phyloP scores from a whole-genome alignment of 2,888 invertebrate genomes.

The Phyllotreta striolata region DNA sequence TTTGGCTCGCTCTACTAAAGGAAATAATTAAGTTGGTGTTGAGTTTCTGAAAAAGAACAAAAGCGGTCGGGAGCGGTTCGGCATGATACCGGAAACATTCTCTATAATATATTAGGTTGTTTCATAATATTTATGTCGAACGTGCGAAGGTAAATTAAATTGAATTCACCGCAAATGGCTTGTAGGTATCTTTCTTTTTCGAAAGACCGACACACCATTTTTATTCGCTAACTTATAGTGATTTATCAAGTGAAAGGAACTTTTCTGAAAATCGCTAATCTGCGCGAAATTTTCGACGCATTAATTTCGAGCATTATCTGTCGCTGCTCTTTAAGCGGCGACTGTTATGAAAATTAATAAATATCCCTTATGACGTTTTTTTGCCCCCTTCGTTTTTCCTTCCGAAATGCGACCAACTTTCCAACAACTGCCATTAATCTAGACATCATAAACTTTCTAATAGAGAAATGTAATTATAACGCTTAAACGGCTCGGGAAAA shows the following conservation, averaged over 20 bases:
- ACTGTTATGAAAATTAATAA: no score
- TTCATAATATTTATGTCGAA: constrained; percentile 12
- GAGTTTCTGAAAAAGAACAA: constrained; percentile 23
- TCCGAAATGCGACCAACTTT: constrained; percentile 6
- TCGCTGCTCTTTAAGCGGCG: no score
- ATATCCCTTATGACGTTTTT: no score
- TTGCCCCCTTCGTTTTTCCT: neutral
- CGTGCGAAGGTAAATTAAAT: no score
- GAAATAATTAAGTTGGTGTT: constrained; percentile 33
- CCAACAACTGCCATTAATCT: constrained; percentile 18
- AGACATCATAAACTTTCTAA: constrained; percentile 9
- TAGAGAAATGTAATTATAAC: constrained; percentile 13
- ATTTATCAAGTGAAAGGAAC: no score
- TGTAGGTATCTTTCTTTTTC: no score
- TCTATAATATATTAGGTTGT: constrained; percentile 12
- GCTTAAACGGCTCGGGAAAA: neutral
- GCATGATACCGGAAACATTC: constrained; percentile 2
- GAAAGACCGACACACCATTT: no score
- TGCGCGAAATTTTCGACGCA: no score
- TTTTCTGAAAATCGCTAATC: no score
- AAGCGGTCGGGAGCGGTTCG: constrained; percentile 4
- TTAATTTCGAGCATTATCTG: no score
- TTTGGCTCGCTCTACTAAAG: constrained; percentile 27
- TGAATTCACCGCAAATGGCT: no score
- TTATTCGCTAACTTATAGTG: no score